phyloP scores from a whole-genome alignment of 2,113 vertebrate genomes.

The Chascanopsetta lugubris region DNA sequence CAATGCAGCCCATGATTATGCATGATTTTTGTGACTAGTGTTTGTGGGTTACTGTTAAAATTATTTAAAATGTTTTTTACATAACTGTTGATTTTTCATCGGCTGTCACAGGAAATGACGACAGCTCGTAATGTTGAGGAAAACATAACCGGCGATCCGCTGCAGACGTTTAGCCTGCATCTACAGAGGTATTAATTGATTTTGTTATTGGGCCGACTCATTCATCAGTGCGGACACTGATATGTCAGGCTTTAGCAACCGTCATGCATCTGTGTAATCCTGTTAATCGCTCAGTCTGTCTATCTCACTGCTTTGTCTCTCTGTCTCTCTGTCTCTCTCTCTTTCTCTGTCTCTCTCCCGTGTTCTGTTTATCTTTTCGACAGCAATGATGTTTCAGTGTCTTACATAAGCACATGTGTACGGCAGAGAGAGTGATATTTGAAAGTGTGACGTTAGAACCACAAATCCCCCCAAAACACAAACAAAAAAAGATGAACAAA shows the following conservation, averaged over 20 bases:
- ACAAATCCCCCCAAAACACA: conserved; percentile 25
- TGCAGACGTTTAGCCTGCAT: background rate
- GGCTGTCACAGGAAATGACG: background rate
- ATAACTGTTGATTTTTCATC: background rate
- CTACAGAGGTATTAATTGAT: conserved; percentile 30
- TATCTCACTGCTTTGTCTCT: conserved; percentile 24
- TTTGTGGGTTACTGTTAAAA: background rate
- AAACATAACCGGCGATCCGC: background rate
- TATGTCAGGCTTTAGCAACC: background rate
- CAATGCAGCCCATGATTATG: background rate
- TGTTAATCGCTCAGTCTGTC: conserved; percentile 35
- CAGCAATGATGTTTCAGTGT: conserved; percentile 23
- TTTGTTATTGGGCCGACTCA: conserved; percentile 10
- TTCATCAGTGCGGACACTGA: conserved; percentile 7
- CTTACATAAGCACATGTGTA: conserved; percentile 41
- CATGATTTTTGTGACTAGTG: background rate
- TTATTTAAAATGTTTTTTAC: background rate
- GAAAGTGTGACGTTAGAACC: conserved; percentile 32
- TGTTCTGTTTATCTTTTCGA: background rate
- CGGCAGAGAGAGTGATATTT: conserved; percentile 10
- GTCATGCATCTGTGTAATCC: conserved; percentile 50
- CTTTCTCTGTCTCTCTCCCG: background rate
- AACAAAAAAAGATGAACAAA: conserved; percentile 20
- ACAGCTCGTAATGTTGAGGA: background rate
- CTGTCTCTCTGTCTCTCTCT: background rate